Percentiles rank a stretch among this genome's conserved stretches.
Conservation (phyloP, 2,797 vertebrate species). For the Karalla daura region DNA sequence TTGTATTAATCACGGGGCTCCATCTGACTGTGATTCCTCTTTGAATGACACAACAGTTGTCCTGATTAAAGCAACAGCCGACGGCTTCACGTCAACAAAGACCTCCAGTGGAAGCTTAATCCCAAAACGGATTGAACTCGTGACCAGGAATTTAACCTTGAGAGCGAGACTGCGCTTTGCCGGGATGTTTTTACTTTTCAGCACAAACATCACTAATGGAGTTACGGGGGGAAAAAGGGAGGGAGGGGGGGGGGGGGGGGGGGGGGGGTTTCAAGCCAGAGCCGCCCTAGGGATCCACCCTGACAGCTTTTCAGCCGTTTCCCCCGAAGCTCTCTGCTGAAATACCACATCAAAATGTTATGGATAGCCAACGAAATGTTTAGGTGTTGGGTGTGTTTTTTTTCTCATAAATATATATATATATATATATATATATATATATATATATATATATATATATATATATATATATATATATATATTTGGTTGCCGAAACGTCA, state of each 20-base stretch:
- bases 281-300: not conserved
- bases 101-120: slow-evolving; percentile 8
- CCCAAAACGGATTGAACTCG: not conserved
- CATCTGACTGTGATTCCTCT: slow-evolving; percentile 23
- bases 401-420: too few species aligned
- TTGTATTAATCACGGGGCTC: slow-evolving; percentile 39
- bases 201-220: not conserved
- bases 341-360: not conserved
- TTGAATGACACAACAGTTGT: slow-evolving; percentile 29
- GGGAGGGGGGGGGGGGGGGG: not conserved
- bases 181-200: not conserved
- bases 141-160: slow-evolving; percentile 3
- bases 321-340: not conserved
- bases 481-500: not conserved
- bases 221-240: not conserved
- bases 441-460: too few species aligned
- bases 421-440: too few species aligned
- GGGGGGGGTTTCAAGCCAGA: not conserved
- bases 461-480: too few species aligned
- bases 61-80: slow-evolving; percentile 46
- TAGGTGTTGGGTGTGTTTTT: not conserved
- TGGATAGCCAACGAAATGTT: not conserved
- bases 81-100: slow-evolving; percentile 25
- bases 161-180: not conserved
- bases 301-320: not conserved